These are phyloP conservation scores for Echiichthys vipera DNA, from an alignment of 2,797 vertebrate genomes.

Conservation along the genomic window DNA sequence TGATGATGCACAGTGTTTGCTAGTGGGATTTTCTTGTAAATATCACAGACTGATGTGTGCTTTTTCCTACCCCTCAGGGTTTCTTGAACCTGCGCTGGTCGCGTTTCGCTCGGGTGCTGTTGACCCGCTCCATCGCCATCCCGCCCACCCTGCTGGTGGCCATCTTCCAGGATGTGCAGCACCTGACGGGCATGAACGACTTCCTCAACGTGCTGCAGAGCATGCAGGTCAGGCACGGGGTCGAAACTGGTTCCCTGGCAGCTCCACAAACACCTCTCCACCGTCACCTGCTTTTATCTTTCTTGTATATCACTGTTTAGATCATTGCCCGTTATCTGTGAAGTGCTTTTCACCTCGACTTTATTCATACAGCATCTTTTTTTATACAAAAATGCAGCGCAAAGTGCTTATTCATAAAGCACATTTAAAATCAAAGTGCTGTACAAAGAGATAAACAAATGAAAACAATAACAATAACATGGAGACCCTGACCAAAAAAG, in stretches of 20 bases:
- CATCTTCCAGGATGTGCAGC: constrained; percentile 90
- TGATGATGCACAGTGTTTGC: not conserved
- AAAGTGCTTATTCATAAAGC: too few relatives aligned
- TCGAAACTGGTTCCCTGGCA: not conserved
- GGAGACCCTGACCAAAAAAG: too few relatives aligned
- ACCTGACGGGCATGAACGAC: constrained; percentile 94
- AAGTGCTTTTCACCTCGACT: not conserved
- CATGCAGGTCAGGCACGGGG: constrained; percentile 86
- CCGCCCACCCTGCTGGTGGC: constrained; percentile 92
- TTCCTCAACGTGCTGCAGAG: constrained; percentile 96
- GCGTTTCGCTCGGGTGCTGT: constrained; percentile 90
- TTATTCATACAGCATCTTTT: too few relatives aligned
- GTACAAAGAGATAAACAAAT: too few relatives aligned
- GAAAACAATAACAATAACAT: too few relatives aligned
- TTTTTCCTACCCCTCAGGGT: constrained; percentile 49
- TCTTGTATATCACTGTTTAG: not conserved
- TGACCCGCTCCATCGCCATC: constrained; percentile 93
- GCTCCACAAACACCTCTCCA: not conserved
- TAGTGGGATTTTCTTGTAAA: not conserved
- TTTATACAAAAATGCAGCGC: too few relatives aligned
- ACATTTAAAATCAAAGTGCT: too few relatives aligned
- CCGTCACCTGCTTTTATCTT: not conserved
- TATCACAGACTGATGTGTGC: constrained; percentile 8
- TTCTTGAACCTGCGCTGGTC: constrained; percentile 93
- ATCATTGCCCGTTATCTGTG: not conserved